Evolutionary conservation across 2,113 vertebrate species (phyloP).

Genomic region (Ariopsis seemanni): DNA sequence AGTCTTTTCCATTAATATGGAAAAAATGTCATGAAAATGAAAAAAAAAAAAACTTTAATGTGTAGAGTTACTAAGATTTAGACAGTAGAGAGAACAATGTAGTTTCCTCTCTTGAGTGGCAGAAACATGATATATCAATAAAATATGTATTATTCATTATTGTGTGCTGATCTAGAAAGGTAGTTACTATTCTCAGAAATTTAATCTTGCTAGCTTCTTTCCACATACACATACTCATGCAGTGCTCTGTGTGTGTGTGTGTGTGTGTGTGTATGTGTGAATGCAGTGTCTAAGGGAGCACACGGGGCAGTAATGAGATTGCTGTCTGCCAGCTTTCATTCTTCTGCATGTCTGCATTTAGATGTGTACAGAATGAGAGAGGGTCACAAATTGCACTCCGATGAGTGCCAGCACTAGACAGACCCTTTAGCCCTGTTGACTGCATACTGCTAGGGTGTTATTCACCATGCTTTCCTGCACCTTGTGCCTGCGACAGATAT

Average conservation of each 20-base stretch:
- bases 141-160: not conserved
- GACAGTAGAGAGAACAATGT: not conserved
- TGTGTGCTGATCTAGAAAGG: not conserved
- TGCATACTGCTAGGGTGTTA: slow-evolving; percentile 16
- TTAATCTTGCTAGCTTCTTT: not conserved
- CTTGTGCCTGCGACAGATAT: slow-evolving; percentile 53
- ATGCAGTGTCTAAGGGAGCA: slow-evolving; percentile 15
- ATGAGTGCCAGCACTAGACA: slow-evolving; percentile 21
- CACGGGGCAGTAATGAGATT: slow-evolving; percentile 58
- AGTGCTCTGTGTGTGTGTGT: not conserved
- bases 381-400: slow-evolving; percentile 36
- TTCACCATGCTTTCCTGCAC: slow-evolving; percentile 38
- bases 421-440: not conserved
- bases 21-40: not conserved
- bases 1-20: not conserved
- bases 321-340: slow-evolving; percentile 49
- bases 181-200: not conserved
- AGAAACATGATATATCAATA: not conserved
- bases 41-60: not conserved
- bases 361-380: slow-evolving; percentile 38
- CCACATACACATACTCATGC: not conserved
- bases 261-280: not conserved
- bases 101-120: not conserved
- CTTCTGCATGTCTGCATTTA: slow-evolving; percentile 41
- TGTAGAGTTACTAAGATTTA: not conserved